A percentile compares a stretch with the other conserved stretches of the same genome.
Conservation (phyloP, 1,140 invertebrate species). For the Microplitis mediator region DNA sequence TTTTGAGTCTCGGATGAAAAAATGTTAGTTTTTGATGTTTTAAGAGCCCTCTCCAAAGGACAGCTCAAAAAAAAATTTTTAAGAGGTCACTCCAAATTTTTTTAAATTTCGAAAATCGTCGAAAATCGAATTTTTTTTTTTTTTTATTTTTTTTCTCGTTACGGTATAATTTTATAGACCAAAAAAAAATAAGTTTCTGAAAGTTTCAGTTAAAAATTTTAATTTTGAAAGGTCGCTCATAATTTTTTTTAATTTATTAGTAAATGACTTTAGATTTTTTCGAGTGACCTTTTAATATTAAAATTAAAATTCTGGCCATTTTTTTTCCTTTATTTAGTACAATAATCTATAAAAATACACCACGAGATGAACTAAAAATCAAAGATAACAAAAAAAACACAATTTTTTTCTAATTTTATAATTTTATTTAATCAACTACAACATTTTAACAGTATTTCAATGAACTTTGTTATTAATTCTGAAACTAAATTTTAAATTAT, state of each 20-base stretch:
- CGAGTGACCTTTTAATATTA: conserved; percentile 12
- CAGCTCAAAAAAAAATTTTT: no score
- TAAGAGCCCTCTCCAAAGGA: no score
- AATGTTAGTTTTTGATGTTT: no score
- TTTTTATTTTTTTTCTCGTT: background rate
- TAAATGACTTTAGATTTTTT: background rate
- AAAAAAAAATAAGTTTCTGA: background rate
- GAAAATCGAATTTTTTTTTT: background rate
- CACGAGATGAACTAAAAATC: conserved; percentile 9
- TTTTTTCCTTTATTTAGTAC: background rate
- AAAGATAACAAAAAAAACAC: background rate
- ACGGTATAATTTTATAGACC: background rate
- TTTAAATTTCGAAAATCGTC: background rate
- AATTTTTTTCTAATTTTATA: conserved; percentile 4
- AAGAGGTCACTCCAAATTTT: background rate
- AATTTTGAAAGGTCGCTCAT: background rate
- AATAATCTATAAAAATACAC: conserved; percentile 7
- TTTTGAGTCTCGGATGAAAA: no score
- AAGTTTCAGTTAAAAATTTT: background rate
- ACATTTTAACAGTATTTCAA: conserved; percentile 15
- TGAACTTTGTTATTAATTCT: conserved; percentile 14
- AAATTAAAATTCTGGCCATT: background rate
- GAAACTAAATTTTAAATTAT: conserved; percentile 2
- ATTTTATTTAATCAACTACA: conserved; percentile 14
- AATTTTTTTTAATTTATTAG: conserved; percentile 7